Conservation (phyloP, 2,888 invertebrate genomes). For the Drosophila paracracens region DNA sequence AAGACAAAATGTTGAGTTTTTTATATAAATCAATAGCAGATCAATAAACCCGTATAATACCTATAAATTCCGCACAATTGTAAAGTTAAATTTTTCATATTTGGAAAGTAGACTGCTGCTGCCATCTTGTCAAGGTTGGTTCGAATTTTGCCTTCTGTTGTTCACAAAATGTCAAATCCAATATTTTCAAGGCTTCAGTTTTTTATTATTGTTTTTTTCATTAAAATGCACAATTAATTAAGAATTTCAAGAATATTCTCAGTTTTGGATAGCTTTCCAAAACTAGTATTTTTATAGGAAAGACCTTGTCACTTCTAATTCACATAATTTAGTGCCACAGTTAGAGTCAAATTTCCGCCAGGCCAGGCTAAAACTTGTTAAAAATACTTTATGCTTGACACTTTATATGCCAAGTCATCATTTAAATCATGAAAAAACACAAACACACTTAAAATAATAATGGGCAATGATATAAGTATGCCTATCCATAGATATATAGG, state of each 20-base stretch:
- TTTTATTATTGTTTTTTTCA: background rate
- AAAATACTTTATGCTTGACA: background rate
- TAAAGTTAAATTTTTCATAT: background rate
- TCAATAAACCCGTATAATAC: background rate
- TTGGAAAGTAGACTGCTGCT: background rate
- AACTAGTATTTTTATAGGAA: background rate
- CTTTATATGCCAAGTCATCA: background rate
- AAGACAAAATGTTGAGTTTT: background rate
- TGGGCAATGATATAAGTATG: background rate
- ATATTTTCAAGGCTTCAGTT: background rate
- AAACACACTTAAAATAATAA: background rate
- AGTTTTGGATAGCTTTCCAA: background rate
- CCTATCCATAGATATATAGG: background rate
- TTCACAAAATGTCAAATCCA: background rate
- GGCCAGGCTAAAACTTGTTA: background rate
- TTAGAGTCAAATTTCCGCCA: background rate
- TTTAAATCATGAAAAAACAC: background rate
- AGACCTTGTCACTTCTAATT: background rate
- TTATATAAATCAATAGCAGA: fast-evolving
- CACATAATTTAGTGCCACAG: background rate
- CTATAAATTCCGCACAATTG: background rate
- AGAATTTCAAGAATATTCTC: background rate
- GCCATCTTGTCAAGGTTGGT: fast-evolving
- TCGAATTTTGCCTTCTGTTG: background rate
- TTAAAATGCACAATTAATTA: background rate